Conservation (phyloP, 2,888 invertebrate genomes). For the Ectemnius continuus region DNA sequence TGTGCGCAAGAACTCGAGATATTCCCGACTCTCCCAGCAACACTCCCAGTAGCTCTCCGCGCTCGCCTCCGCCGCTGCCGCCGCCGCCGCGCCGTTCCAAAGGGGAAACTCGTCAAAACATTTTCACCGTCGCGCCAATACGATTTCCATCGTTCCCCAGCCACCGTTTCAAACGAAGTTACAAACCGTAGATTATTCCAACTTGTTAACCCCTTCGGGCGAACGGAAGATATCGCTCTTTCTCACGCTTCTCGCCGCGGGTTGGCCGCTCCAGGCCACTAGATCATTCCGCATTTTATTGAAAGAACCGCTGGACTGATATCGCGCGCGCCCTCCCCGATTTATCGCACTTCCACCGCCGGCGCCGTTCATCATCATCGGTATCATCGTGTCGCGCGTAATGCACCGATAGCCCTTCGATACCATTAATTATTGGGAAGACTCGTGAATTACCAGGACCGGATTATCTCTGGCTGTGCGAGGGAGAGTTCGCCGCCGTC, state of each 20-base stretch:
- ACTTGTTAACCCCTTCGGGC: neutral
- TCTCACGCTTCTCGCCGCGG: neutral
- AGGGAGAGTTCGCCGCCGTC: neutral
- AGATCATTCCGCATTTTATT: neutral
- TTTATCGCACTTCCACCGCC: conserved; percentile 25
- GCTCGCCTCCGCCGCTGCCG: neutral
- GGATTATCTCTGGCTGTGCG: conserved; percentile 18
- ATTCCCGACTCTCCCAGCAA: too few relatives aligned
- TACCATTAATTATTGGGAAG: conserved; percentile 48
- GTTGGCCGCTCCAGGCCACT: neutral
- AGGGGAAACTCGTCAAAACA: conserved; percentile 43
- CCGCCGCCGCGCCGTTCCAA: conserved; percentile 22
- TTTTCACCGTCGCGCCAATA: conserved; percentile 32
- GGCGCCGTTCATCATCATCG: conserved; percentile 28
- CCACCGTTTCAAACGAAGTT: neutral
- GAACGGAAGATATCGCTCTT: neutral
- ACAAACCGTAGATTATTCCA: neutral
- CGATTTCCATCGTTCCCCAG: conserved; percentile 36
- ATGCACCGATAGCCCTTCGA: conserved; percentile 33
- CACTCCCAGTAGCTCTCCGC: too few relatives aligned
- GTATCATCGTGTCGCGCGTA: conserved; percentile 24
- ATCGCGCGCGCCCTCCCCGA: neutral
- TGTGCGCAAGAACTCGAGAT: neutral
- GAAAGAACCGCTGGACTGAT: neutral
- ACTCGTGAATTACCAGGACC: conserved; percentile 35